Conservation (phyloP, 2,888 invertebrate genomes). For the Theretra japonica region DNA sequence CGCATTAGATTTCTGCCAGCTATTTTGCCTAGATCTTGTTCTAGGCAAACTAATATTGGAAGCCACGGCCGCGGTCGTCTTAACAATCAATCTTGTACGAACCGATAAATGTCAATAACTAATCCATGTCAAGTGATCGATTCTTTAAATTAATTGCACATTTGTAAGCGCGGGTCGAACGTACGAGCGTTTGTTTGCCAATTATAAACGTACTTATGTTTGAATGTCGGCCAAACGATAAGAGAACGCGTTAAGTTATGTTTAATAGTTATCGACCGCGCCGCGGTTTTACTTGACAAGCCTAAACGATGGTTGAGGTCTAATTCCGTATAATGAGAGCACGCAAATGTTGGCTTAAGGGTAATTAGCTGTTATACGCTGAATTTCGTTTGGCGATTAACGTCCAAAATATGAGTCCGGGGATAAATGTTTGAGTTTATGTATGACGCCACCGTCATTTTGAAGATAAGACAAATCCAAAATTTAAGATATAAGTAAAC, state of each 20-base stretch:
- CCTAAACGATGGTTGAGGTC: background rate
- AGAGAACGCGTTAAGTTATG: slow-evolving; percentile 50
- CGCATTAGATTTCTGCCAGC: slow-evolving; percentile 16
- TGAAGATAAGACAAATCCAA: background rate
- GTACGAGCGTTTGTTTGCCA: slow-evolving; percentile 62
- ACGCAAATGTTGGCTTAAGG: slow-evolving; percentile 6
- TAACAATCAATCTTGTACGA: background rate
- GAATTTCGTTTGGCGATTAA: background rate
- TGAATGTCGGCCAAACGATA: slow-evolving; percentile 68
- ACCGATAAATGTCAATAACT: slow-evolving; percentile 36
- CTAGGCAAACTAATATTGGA: slow-evolving; percentile 11
- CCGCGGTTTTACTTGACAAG: slow-evolving; percentile 13
- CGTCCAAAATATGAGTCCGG: background rate
- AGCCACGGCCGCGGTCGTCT: background rate
- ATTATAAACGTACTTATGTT: slow-evolving; percentile 51
- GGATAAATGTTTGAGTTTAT: background rate
- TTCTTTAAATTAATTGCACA: slow-evolving; percentile 23
- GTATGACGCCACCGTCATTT: background rate
- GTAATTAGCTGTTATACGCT: slow-evolving; percentile 9
- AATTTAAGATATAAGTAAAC: background rate
- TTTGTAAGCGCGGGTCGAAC: slow-evolving; percentile 43
- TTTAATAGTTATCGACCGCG: slow-evolving; percentile 41
- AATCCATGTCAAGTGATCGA: slow-evolving; percentile 33
- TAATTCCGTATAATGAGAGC: background rate
- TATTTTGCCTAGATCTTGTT: slow-evolving; percentile 21